Evolutionary conservation across 2,888 invertebrate genomes (phyloP).

Genomic region (Drosophila putrida): DNA sequence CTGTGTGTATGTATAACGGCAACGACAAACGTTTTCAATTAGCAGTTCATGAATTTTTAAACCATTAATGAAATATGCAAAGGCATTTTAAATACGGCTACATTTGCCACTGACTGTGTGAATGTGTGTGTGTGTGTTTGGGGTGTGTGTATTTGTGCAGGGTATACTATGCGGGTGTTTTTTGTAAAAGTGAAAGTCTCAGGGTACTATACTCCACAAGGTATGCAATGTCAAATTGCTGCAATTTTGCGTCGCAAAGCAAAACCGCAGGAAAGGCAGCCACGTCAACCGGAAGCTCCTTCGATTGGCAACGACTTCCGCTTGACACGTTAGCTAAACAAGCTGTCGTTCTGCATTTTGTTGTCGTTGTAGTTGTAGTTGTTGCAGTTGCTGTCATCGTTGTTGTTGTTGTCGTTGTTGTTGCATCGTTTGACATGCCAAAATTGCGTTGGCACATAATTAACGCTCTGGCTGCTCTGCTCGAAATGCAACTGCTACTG

Average conservation of each 20-base stretch:
- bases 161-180: constrained; percentile 10
- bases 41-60: constrained; percentile 84
- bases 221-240: constrained; percentile 52
- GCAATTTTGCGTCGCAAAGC: constrained; percentile 27
- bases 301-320: constrained; percentile 85
- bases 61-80: constrained; percentile 78
- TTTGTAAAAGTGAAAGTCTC: constrained; percentile 68
- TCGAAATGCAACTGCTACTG: constrained; percentile 54
- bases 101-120: not conserved
- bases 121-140: constrained; percentile 9
- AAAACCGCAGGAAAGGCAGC: constrained; percentile 45
- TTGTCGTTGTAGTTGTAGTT: constrained; percentile 25
- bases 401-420: constrained; percentile 21
- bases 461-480: constrained; percentile 62
- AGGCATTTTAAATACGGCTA: constrained; percentile 69
- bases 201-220: constrained; percentile 25
- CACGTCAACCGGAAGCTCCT: constrained; percentile 81
- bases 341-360: constrained; percentile 77
- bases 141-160: not conserved
- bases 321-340: constrained; percentile 82
- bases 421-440: constrained; percentile 45
- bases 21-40: constrained; percentile 85
- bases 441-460: constrained; percentile 73
- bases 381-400: constrained; percentile 3
- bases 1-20: constrained; percentile 31